A percentile compares a stretch with the other conserved stretches of the same genome.
Conservation (phyloP, 2,888 invertebrate species). For the Cryptocheilus praepositus region DNA sequence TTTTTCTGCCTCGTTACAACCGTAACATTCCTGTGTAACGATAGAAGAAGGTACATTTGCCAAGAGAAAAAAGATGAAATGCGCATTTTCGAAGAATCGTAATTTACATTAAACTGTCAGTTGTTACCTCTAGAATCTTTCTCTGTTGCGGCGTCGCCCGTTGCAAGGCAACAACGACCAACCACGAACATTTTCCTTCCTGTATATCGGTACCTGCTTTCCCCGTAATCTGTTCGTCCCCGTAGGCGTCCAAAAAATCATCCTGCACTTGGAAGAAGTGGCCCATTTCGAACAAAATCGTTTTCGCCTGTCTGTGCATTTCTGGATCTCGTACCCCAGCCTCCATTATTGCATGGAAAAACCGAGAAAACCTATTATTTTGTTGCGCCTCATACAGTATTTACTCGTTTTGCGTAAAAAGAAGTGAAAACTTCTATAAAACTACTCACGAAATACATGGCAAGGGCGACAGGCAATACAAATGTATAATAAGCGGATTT, state of each 20-base stretch:
- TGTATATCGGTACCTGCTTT: constrained; percentile 94
- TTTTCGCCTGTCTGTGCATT: constrained; percentile 89
- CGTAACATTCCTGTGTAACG: constrained; percentile 83
- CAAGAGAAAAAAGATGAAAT: too few relatives aligned
- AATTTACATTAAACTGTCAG: background rate
- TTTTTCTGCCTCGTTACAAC: constrained; percentile 80
- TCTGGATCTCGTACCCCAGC: constrained; percentile 83
- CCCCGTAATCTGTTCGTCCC: constrained; percentile 89
- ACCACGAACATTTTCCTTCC: constrained; percentile 98
- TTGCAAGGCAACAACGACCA: constrained; percentile 91
- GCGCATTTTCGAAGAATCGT: too few relatives aligned
- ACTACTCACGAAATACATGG: constrained; percentile 88
- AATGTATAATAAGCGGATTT: constrained; percentile 97
- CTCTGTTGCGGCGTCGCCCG: constrained; percentile 83
- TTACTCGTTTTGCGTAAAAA: too few relatives aligned
- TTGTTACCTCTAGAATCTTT: constrained; percentile 80
- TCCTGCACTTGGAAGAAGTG: constrained; percentile 96
- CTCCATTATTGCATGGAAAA: constrained; percentile 61
- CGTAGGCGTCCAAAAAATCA: constrained; percentile 94
- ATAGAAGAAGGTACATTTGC: too few relatives aligned
- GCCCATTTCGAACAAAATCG: constrained; percentile 93
- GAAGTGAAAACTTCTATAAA: too few relatives aligned
- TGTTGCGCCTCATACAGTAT: too few relatives aligned
- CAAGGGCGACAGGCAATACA: constrained; percentile 91
- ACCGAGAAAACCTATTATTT: too few relatives aligned